Conservation (phyloP, 1,140 invertebrate species). For the Zophobas atratus region DNA sequence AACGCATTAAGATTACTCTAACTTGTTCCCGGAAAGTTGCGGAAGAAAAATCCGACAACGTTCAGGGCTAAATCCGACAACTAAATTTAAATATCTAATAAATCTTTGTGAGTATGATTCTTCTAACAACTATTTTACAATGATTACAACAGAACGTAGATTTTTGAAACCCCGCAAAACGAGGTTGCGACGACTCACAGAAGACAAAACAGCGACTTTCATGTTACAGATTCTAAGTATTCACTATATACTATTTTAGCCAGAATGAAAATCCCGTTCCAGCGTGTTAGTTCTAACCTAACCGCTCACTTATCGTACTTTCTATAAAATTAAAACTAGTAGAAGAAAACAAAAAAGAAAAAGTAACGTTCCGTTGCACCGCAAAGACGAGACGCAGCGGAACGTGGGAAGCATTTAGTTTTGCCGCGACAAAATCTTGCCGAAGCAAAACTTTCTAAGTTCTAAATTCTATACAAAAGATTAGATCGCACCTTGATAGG, state of each 20-base stretch:
- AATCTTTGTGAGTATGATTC: constrained; percentile 51
- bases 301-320: not conserved
- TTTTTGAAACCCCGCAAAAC: constrained; percentile 26
- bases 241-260: not conserved
- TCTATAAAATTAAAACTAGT: constrained; percentile 21
- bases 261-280: constrained; percentile 2
- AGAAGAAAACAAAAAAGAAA: constrained; percentile 23
- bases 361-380: constrained; percentile 8
- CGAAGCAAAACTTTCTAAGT: constrained; percentile 34
- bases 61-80: constrained; percentile 24
- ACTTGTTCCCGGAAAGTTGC: constrained; percentile 29
- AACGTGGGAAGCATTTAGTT: constrained; percentile 11
- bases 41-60: constrained; percentile 11
- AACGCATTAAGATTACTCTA: constrained; percentile 33
- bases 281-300: constrained; percentile 22
- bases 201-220: constrained; percentile 28
- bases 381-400: not conserved
- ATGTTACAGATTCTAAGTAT: constrained; percentile 19
- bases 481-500: constrained; percentile 64
- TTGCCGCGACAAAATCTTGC: constrained; percentile 18
- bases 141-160: constrained; percentile 47
- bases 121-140: constrained; percentile 52
- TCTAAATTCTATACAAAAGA: constrained; percentile 59
- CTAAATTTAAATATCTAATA: constrained; percentile 30
- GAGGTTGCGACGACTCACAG: constrained; percentile 29